These are phyloP conservation scores for Sclerurus mexicanus DNA, from an alignment of 2,113 vertebrate species.

Conservation along the genomic window DNA sequence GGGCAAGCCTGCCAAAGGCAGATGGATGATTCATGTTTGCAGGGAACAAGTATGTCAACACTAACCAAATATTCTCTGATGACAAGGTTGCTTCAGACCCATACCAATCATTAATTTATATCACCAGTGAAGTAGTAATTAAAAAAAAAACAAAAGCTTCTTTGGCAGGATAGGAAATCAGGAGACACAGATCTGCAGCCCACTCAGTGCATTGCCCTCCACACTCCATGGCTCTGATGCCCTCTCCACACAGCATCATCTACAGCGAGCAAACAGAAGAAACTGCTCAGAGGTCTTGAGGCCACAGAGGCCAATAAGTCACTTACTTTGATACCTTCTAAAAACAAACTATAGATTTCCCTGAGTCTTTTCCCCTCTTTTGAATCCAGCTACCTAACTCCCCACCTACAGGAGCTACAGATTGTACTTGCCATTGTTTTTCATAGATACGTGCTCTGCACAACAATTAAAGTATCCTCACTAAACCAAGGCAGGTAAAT, in stretches of 20 bases:
- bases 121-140: background rate
- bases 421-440: background rate
- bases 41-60: constrained; percentile 22
- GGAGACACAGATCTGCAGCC: background rate
- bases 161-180: background rate
- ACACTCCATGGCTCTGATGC: background rate
- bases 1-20: background rate
- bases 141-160: background rate
- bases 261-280: background rate
- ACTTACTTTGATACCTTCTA: background rate
- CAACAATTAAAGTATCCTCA: background rate
- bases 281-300: background rate
- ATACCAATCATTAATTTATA: background rate
- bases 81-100: constrained; percentile 4
- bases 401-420: background rate
- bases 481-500: background rate
- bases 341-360: background rate
- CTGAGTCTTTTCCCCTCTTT: background rate
- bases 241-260: background rate
- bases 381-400: background rate
- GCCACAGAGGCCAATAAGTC: background rate
- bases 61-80: constrained; percentile 13
- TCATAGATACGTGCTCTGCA: background rate
- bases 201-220: background rate
- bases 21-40: background rate